Evolutionary conservation across 2,888 invertebrate genomes (phyloP).

Genomic region (Sminthurinus aureus): DNA sequence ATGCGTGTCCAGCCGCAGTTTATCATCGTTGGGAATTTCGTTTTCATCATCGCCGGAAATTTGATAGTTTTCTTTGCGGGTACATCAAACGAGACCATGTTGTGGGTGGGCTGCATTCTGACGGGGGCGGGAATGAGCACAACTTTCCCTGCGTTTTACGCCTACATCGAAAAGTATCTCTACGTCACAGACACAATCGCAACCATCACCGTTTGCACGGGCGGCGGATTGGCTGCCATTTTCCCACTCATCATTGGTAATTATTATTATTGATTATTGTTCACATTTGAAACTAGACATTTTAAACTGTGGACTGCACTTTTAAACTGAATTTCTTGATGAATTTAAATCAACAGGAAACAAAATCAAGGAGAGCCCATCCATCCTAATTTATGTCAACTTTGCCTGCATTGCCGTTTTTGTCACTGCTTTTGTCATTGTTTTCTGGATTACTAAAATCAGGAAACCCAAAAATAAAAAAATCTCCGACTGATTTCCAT

Average conservation of each 20-base stretch:
- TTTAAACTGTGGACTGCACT: too few relatives aligned
- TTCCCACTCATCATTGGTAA: constrained; percentile 26
- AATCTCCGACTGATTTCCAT: too few relatives aligned
- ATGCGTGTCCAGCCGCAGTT: constrained; percentile 9
- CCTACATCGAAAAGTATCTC: constrained; percentile 47
- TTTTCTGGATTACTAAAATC: background rate
- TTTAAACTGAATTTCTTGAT: too few relatives aligned
- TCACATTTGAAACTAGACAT: too few relatives aligned
- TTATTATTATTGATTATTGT: too few relatives aligned
- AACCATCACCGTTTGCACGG: background rate
- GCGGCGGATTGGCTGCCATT: background rate
- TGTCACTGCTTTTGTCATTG: constrained; percentile 2
- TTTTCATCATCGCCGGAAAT: background rate
- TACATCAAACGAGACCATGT: background rate
- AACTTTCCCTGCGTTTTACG: constrained; percentile 32
- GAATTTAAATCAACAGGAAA: too few relatives aligned
- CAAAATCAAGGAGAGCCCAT: constrained; percentile 1
- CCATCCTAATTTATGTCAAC: constrained; percentile 14
- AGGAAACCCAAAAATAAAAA: too few relatives aligned
- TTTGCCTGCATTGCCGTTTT: background rate
- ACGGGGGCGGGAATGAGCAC: constrained; percentile 46
- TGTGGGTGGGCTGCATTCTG: constrained; percentile 43
- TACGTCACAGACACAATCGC: constrained; percentile 44
- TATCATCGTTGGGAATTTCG: constrained; percentile 18
- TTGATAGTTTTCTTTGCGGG: constrained; percentile 28